Conservation (phyloP, 2,888 invertebrate species). For the Flexamia atlantica region DNA sequence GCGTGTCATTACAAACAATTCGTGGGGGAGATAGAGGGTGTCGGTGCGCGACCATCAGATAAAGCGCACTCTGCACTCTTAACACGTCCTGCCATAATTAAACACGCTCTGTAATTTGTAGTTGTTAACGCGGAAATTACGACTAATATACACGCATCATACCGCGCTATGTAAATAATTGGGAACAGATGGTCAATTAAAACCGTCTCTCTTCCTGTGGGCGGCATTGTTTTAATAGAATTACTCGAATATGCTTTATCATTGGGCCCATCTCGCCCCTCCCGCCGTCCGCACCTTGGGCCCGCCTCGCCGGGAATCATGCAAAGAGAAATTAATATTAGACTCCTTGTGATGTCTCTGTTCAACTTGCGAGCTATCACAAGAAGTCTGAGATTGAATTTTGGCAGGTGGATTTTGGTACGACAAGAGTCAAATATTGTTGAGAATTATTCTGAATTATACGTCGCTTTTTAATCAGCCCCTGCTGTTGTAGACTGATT, state of each 20-base stretch:
- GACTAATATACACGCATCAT: conserved; percentile 62
- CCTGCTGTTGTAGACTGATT: too few species aligned
- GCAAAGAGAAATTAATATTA: background rate
- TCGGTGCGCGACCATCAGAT: conserved; percentile 53
- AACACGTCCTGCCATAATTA: conserved; percentile 52
- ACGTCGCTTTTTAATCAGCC: too few species aligned
- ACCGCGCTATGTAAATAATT: conserved; percentile 62
- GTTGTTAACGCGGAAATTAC: conserved; percentile 61
- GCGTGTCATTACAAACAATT: conserved; percentile 53
- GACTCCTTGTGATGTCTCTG: conserved; percentile 15
- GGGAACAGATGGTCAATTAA: conserved; percentile 63
- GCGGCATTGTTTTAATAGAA: conserved; percentile 59
- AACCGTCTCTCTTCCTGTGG: conserved; percentile 53
- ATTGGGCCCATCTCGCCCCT: conserved; percentile 53
- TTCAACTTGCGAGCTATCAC: background rate
- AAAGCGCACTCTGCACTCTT: conserved; percentile 15
- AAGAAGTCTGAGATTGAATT: too few species aligned
- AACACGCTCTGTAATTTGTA: conserved; percentile 59
- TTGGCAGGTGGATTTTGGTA: too few species aligned
- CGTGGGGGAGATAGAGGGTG: conserved; percentile 7
- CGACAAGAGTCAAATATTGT: too few species aligned
- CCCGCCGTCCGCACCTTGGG: conserved; percentile 5
- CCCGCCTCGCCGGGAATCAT: conserved; percentile 24
- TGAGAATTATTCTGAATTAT: too few species aligned
- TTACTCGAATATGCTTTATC: conserved; percentile 57